Conservation (phyloP, 2,113 vertebrate species). For the Bothrops jararaca region DNA sequence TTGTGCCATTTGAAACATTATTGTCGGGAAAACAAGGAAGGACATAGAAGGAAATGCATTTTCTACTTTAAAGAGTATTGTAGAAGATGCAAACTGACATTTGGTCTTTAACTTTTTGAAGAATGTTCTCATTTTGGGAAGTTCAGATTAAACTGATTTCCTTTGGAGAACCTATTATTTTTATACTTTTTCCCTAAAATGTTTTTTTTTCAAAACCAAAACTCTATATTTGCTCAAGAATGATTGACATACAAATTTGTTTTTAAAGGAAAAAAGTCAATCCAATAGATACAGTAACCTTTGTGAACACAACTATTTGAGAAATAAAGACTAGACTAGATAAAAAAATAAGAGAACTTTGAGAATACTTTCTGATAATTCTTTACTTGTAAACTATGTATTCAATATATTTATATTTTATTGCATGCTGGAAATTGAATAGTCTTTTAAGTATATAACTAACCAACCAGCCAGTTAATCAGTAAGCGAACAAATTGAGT, state of each 20-base stretch:
- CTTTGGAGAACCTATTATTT: neutral
- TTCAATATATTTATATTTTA: neutral
- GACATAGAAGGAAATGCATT: constrained; percentile 18
- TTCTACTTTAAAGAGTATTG: constrained; percentile 43
- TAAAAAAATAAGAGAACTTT: neutral
- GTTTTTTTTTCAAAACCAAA: neutral
- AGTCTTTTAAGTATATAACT: neutral
- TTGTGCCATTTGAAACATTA: constrained; percentile 24
- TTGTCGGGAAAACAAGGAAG: neutral
- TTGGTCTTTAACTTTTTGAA: constrained; percentile 21
- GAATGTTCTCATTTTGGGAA: neutral
- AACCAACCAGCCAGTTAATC: neutral
- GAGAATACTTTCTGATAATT: neutral
- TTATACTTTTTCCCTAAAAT: neutral
- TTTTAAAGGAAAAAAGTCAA: neutral
- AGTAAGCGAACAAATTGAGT: neutral
- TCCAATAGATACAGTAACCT: neutral
- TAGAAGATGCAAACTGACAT: neutral
- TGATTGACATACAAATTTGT: neutral
- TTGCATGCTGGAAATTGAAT: neutral
- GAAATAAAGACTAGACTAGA: neutral
- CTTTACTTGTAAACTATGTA: neutral
- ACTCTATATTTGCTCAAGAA: neutral
- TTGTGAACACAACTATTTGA: neutral
- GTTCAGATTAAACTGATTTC: constrained; percentile 16